phyloP scores from a whole-genome alignment of 2,113 vertebrate genomes.

The Empidonax alnorum region DNA sequence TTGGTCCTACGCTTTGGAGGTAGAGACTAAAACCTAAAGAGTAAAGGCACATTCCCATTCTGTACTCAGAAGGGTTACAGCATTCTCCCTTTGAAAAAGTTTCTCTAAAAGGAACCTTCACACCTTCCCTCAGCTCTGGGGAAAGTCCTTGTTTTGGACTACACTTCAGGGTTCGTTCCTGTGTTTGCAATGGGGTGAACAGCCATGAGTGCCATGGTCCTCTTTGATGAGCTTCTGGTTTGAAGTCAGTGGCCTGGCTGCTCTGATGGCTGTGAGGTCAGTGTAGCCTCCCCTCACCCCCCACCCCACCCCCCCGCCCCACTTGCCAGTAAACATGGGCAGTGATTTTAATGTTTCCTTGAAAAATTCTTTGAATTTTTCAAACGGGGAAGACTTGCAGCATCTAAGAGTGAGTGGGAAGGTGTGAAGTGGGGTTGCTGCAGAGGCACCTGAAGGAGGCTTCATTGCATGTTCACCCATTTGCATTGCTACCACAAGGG shows the following conservation, averaged over 20 bases:
- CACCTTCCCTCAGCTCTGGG: background rate
- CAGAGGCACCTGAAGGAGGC: accelerated
- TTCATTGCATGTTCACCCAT: background rate
- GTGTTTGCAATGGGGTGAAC: background rate
- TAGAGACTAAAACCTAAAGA: background rate
- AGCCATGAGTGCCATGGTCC: background rate
- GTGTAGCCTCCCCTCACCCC: background rate
- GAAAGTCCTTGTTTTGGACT: background rate
- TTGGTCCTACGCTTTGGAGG: background rate
- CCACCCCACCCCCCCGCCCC: too few relatives aligned
- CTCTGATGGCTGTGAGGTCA: background rate
- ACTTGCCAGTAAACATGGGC: background rate
- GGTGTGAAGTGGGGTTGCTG: background rate
- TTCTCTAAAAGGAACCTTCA: background rate
- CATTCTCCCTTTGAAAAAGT: background rate
- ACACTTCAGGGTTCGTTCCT: background rate
- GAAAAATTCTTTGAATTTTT: background rate
- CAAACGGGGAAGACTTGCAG: background rate
- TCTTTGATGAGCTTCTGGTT: background rate
- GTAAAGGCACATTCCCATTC: background rate
- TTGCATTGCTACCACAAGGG: background rate
- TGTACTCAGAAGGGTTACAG: background rate
- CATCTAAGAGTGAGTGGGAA: background rate
- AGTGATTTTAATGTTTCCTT: background rate
- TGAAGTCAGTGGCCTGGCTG: background rate